phyloP scores from a whole-genome alignment of 30 jellyfish, hydroid and myxozoan genomes.

The Hydractinia echinata region DNA sequence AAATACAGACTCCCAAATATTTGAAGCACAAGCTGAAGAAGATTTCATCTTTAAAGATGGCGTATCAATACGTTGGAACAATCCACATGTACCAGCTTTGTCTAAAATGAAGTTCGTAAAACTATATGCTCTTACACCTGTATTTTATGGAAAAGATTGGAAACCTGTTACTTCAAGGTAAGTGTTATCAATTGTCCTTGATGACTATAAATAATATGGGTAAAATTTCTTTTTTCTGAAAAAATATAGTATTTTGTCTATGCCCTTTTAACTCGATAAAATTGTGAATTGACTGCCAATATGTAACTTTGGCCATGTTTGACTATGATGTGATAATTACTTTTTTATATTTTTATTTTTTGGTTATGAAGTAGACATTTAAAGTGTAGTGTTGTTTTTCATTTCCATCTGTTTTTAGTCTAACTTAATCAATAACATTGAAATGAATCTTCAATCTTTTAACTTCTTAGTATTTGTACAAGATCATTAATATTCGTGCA shows the following conservation, averaged over 20 bases:
- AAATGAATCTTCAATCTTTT: background rate
- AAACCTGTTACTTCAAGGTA: background rate
- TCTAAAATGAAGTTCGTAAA: background rate
- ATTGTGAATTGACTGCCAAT: no score
- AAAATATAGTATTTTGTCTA: no score
- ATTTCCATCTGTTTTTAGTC: no score
- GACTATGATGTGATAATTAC: no score
- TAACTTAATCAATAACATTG: no score
- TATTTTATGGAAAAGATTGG: background rate
- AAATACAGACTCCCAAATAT: background rate
- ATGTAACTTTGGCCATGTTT: no score
- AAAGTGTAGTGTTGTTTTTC: no score
- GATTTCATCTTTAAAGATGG: conserved; percentile 15
- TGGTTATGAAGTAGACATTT: no score
- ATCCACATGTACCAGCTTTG: background rate
- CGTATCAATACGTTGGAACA: conserved; percentile 21
- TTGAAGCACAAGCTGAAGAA: background rate
- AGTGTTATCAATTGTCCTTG: background rate
- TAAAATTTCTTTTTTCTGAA: no score
- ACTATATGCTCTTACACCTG: conserved; percentile 1
- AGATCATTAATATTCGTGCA: background rate
- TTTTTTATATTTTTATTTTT: no score
- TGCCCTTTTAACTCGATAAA: no score
- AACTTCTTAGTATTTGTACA: background rate
- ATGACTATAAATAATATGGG: no score